Percentiles rank a stretch among this genome's conserved stretches.
phyloP scores from a whole-genome alignment of 2,888 invertebrate species.

The Coronaproctus castanopsis region DNA sequence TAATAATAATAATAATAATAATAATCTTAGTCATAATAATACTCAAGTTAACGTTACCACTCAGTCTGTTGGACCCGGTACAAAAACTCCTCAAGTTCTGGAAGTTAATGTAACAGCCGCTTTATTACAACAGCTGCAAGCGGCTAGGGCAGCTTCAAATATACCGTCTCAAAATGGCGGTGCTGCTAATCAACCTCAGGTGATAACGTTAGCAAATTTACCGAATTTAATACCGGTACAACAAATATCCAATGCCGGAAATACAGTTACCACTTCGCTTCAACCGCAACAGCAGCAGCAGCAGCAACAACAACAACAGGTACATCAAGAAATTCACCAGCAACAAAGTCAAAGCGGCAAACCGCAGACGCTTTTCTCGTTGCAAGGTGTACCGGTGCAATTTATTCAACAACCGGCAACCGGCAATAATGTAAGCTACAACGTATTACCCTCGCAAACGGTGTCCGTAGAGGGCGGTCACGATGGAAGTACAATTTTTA shows the following conservation, averaged over 20 bases:
- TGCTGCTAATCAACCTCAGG: conserved; percentile 21
- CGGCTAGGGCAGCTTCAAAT: background rate
- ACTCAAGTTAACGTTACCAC: no score
- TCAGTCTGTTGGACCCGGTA: no score
- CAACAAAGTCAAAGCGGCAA: background rate
- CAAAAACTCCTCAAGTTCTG: background rate
- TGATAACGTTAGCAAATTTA: conserved; percentile 31
- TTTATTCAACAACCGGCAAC: conserved; percentile 4
- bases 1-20: no score
- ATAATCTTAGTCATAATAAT: no score
- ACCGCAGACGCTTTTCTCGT: background rate
- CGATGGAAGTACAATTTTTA: conserved; percentile 23
- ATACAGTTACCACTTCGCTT: background rate
- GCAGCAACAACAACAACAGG: conserved; percentile 25
- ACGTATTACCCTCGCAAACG: conserved; percentile 63
- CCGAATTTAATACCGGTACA: conserved; percentile 29
- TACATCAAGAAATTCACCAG: conserved; percentile 16
- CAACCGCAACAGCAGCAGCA: conserved; percentile 23
- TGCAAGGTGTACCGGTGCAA: background rate
- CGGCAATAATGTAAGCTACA: background rate
- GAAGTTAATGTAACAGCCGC: background rate
- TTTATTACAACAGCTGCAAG: conserved; percentile 7
- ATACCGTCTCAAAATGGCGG: conserved; percentile 1
- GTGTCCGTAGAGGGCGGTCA: conserved; percentile 57
- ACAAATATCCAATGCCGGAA: conserved; percentile 10